A percentile compares a stretch with the other conserved stretches of the same genome.
Evolutionary conservation across 1,140 invertebrate species (phyloP).

Genomic region (Leptinotarsa defecta): DNA sequence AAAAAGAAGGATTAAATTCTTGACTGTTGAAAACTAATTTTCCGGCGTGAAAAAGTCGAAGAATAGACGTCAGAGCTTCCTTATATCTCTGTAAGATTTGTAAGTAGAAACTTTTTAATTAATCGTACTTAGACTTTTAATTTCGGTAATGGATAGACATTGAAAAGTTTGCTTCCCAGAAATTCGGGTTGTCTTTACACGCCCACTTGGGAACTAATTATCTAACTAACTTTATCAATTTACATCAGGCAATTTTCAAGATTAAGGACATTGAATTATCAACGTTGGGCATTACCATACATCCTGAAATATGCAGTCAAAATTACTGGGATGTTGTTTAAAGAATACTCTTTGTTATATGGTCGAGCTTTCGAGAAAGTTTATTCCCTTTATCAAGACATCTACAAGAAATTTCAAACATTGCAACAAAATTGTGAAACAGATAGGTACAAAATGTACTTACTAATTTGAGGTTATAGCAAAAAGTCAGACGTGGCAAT

Average conservation of each 20-base stretch:
- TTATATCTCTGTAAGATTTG: slow-evolving; percentile 15
- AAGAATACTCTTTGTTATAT: too few species aligned
- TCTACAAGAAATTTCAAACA: too few species aligned
- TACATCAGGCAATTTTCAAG: not conserved
- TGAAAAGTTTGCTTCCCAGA: slow-evolving; percentile 15
- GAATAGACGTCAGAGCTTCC: slow-evolving; percentile 11
- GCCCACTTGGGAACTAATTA: slow-evolving; percentile 5
- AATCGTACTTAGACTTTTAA: slow-evolving; percentile 20
- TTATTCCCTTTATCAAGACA: too few species aligned
- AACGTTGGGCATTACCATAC: too few species aligned
- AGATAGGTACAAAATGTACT: too few species aligned
- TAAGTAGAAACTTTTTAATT: slow-evolving; percentile 20
- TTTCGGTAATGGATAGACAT: slow-evolving; percentile 21
- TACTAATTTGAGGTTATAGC: too few species aligned
- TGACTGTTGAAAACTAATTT: slow-evolving; percentile 14
- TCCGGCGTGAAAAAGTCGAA: slow-evolving; percentile 4
- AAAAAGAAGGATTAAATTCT: slow-evolving; percentile 1
- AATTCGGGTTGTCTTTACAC: slow-evolving; percentile 8
- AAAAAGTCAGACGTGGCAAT: too few species aligned
- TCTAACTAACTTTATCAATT: slow-evolving; percentile 17
- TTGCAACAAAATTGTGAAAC: too few species aligned
- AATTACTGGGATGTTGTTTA: too few species aligned
- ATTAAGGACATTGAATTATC: too few species aligned
- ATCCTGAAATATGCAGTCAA: too few species aligned
- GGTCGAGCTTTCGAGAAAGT: too few species aligned